Conservation (phyloP, 2,888 invertebrate genomes). For the Anaspis maculata region DNA sequence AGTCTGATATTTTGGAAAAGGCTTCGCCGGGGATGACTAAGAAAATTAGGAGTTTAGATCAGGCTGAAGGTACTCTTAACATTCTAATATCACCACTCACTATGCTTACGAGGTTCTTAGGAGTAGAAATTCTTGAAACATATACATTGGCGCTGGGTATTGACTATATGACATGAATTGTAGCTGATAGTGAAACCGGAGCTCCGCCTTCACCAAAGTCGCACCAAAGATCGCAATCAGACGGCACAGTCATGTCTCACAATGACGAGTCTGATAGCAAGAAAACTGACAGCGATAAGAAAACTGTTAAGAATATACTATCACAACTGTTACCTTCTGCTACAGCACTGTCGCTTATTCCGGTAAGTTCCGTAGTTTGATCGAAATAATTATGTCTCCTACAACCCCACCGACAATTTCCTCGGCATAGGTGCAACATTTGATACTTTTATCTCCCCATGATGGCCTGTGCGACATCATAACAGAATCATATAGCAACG, state of each 20-base stretch:
- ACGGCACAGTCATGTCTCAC: conserved; percentile 32
- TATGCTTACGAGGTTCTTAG: too few relatives aligned
- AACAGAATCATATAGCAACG: too few relatives aligned
- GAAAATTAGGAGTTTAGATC: conserved; percentile 41
- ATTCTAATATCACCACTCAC: too few relatives aligned
- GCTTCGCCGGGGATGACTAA: conserved; percentile 34
- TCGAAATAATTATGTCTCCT: too few relatives aligned
- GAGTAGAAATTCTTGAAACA: not conserved
- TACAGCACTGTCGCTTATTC: conserved; percentile 39
- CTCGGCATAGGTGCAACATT: too few relatives aligned
- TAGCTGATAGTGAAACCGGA: conserved; percentile 22
- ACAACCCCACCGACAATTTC: too few relatives aligned
- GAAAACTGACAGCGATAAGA: conserved; percentile 48
- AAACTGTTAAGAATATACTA: conserved; percentile 58
- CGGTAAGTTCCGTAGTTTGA: too few relatives aligned
- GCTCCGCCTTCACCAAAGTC: conserved; percentile 27
- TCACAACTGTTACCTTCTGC: conserved; percentile 58
- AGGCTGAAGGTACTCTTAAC: conserved; percentile 39
- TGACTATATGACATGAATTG: not conserved
- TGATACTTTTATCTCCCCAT: too few relatives aligned
- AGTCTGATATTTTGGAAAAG: conserved; percentile 3
- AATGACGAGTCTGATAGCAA: conserved; percentile 36
- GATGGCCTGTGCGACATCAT: too few relatives aligned
- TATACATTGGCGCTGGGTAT: not conserved
- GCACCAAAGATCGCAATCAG: conserved; percentile 43